Base-by-base conservation (phyloP, 1,140 invertebrate genomes). In the Drosophila setifemur region DNA sequence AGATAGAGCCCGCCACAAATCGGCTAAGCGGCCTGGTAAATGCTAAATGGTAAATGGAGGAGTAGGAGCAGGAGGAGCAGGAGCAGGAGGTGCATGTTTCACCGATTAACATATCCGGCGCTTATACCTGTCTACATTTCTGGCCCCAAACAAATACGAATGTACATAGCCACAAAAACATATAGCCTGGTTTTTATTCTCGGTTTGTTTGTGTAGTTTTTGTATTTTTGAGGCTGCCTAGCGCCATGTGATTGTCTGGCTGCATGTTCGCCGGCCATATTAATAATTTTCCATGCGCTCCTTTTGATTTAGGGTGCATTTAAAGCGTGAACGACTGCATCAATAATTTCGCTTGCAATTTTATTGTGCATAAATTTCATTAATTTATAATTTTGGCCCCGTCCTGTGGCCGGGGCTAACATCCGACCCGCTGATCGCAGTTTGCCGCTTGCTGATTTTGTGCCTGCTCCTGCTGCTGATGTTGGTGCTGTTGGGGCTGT, bases 351-450 rank as follows among this genome's bases (percentile, higher is more conserved):
- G 57, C 60, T 77, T 86, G 78, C 87, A 89, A 90, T 90, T 90
- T 90, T 85, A 90, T 90, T 88, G 82, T 90, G 86, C 89, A 90
- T 90, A 90, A 90, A 90, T 90, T 90, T 90, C 82, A 88, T 90
- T 82, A 89, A 89, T 89, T 89, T 88, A 89, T 89, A 88, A 89
- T 88, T 89, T 37, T 88, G 89, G 86, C 79, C 78, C 70, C 79
- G 54, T 73, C 55, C 58, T 70, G 58, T 54, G 54, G 44, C 33
- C 29, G 44, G 33, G 68, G 45, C 57, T 64, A 64, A 64, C 57
- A 64, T 64, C 60, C 60, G 55, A 64, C 60, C 60, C 60, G 60
- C 60, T 64, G 60, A 63, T 64, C 58, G 35, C 54, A 61, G 44
- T 50, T 55, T 40, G 57, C 57, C 18, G 25, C 16, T 60, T 19